A percentile compares a stretch with the other conserved stretches of the same genome.
Conservation (phyloP, 37 sponge, comb jelly and placozoan species). For the Mnemiopsis leidyi region DNA sequence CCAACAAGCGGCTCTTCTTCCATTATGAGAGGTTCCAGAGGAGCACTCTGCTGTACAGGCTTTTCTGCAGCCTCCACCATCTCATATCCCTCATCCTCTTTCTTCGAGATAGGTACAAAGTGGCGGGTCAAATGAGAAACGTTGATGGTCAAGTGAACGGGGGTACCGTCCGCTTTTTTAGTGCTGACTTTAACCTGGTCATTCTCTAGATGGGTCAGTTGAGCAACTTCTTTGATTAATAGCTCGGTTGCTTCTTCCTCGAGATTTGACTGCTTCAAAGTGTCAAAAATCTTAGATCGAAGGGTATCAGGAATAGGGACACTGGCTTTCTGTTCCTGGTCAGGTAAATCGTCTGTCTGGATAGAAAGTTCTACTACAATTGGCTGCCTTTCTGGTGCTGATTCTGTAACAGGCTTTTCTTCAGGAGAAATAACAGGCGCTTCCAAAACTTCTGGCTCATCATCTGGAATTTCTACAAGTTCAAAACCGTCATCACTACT, state of each 20-base stretch:
- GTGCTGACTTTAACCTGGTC: not conserved
- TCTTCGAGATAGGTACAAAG: not conserved
- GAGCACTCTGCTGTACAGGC: not conserved
- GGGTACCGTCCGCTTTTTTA: not conserved
- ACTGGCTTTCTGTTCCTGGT: not conserved
- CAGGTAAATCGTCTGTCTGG: not conserved
- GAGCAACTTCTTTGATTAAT: not conserved
- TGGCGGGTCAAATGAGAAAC: not conserved
- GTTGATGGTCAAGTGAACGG: not conserved
- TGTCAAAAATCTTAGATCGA: not conserved
- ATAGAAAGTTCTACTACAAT: not conserved
- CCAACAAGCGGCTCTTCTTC: not conserved
- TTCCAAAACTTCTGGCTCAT: not conserved
- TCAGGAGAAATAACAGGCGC: not conserved
- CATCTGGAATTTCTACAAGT: not conserved
- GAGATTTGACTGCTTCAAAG: not conserved
- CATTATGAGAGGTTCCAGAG: not conserved
- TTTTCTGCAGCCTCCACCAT: not conserved
- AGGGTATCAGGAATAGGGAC: not conserved
- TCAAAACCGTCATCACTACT: conserved; percentile 17
- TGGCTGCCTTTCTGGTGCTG: not conserved
- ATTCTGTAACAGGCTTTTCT: not conserved
- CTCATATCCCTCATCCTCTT: not conserved
- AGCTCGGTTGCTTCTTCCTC: conserved; percentile 12
- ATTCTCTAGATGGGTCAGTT: not conserved